These are phyloP conservation scores for Papilio elwesi DNA, from an alignment of 2,888 invertebrate species.

Conservation along the genomic window DNA sequence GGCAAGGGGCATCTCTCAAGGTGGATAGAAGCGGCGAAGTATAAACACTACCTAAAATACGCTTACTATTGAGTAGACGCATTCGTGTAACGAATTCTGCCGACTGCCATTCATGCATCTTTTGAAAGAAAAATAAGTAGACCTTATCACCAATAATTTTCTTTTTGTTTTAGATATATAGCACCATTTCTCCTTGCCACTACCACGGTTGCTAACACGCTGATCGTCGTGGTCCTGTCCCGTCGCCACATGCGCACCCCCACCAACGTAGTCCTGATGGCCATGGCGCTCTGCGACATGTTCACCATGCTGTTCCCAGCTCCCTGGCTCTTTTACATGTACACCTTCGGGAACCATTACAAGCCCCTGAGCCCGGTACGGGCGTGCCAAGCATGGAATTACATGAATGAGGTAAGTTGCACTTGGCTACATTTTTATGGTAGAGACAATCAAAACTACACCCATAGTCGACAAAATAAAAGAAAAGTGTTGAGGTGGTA, in stretches of 20 bases:
- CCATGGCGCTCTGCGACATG: slow-evolving; percentile 98
- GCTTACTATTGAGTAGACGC: too few species aligned
- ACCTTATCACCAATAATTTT: too few species aligned
- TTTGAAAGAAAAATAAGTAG: too few species aligned
- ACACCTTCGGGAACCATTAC: slow-evolving; percentile 94
- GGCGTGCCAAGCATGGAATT: slow-evolving; percentile 91
- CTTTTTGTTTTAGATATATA: slow-evolving; percentile 79
- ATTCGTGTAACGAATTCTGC: too few species aligned
- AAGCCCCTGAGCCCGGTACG: slow-evolving; percentile 90
- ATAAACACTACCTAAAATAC: too few species aligned
- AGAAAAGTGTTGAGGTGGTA: too few species aligned
- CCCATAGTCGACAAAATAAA: too few species aligned
- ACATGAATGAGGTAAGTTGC: slow-evolving; percentile 89
- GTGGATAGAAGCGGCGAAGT: too few species aligned
- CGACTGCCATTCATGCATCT: too few species aligned
- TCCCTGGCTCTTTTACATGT: slow-evolving; percentile 96
- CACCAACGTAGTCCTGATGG: slow-evolving; percentile 95
- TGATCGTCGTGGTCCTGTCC: slow-evolving; percentile 95
- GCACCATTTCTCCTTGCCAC: slow-evolving; percentile 93
- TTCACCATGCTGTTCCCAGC: slow-evolving; percentile 95
- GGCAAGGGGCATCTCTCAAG: too few species aligned
- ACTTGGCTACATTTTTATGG: too few species aligned
- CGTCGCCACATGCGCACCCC: slow-evolving; percentile 96
- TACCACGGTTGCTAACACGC: slow-evolving; percentile 95
- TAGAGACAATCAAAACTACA: too few species aligned